phyloP scores from a whole-genome alignment of 2,113 vertebrate species.

The Cygnus buccinator region DNA sequence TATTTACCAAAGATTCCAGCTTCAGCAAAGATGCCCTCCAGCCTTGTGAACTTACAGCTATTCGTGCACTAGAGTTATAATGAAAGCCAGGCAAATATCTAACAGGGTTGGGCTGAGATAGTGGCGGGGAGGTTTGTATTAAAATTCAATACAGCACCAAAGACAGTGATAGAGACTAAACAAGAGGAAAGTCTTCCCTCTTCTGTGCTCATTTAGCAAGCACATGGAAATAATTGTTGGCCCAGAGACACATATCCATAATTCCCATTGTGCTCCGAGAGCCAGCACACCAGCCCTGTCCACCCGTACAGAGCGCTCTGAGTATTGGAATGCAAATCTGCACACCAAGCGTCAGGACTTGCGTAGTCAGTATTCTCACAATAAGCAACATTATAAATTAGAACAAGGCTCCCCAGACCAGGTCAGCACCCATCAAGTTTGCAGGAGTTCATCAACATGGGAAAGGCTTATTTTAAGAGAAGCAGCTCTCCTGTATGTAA shows the following conservation, averaged over 20 bases:
- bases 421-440: not conserved
- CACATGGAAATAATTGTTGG: slow-evolving; percentile 63
- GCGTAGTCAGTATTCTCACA: not conserved
- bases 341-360: not conserved
- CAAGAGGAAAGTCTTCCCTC: slow-evolving; percentile 19
- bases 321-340: slow-evolving; percentile 51
- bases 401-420: slow-evolving; percentile 11
- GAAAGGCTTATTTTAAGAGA: not conserved
- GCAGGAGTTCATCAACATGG: slow-evolving; percentile 3
- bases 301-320: not conserved
- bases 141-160: slow-evolving; percentile 53
- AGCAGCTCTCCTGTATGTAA: not conserved
- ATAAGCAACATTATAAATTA: not conserved
- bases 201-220: slow-evolving; percentile 1
- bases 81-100: slow-evolving; percentile 37
- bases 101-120: not conserved
- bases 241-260: slow-evolving; percentile 14
- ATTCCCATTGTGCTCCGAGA: slow-evolving; percentile 12
- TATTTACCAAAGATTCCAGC: not conserved
- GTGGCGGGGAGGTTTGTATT: not conserved
- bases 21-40: slow-evolving; percentile 21
- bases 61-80: slow-evolving; percentile 17
- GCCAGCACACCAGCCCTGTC: not conserved
- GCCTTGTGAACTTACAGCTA: not conserved
- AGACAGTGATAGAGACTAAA: slow-evolving; percentile 32